Base-by-base conservation (phyloP, 2,113 vertebrate species). In the Hymenochirus boettgeri region DNA sequence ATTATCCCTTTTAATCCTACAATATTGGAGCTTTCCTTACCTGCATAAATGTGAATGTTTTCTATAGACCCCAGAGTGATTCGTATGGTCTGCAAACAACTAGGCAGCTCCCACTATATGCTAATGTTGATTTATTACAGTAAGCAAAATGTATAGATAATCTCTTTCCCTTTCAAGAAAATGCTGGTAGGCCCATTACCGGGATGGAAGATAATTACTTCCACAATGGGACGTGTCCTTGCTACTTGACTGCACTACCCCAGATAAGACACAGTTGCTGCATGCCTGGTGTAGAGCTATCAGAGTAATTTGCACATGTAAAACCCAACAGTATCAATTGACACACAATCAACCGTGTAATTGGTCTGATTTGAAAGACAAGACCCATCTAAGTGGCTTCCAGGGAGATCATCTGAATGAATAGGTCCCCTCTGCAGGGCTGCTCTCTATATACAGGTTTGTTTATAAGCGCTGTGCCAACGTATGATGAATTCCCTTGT, bases 331-430 rank as follows among this genome's bases (percentile, higher is more conserved):
- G 52, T 59, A 18, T 29, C 31, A 27, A 59, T 52, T 52, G 64
- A 59, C 64, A 59, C n/a, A 42, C 56, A 57, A 27, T 4, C 56
- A 51, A 24, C 31, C 56, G 15, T 59, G 46, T 67, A 67, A 67
- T 67, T 67, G 65, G 47, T 24, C 65, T 48, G 42, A 65, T 65
- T 33, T 65, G 63, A 57, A 57, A 31, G 54, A 65, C 63, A 57
- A 57, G 63, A 57, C 42, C 63, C 21, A 37, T 31, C 2, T 25
- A 27, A 46, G 37, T 19, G 29, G 27, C 21, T 17, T 18, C 15
- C 52, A n/a, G n/a, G 11, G 51, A n/a, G 35, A 50, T 47, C 37
- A 24, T 35, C 35, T 24, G 9, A 29, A 42, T 35, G 42, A 48
- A 57, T 24, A 47, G 37, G 62, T 29, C 3, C 22, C 10, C 52